Evolutionary conservation across 1,140 invertebrate species (phyloP), one percentile per base, ranked within the genome.

Genomic region (Conus ventricosus): DNA sequence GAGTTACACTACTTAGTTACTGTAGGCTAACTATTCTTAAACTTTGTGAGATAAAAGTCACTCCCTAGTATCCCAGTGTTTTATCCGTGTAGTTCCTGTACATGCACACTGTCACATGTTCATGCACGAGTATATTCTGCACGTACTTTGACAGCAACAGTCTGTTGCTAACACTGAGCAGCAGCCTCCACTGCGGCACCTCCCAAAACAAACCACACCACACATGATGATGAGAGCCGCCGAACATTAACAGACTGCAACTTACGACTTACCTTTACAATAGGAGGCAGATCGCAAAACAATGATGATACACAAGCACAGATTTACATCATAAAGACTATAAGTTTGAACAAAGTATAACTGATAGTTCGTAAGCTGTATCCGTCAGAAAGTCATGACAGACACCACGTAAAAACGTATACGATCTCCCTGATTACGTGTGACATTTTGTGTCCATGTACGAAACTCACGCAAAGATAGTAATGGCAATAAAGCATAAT

Each of bases 341-440:
- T n/a, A 71, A 71, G 20, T n/a, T 7, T 71, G 23, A 23, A n/a
- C 17, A 71, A 71, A 39, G 20, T 27, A 5, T 85, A 23, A 20
- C 67, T n/a, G 27, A 2, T 0, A 67, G 39, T 85, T 13, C 17
- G 39, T n/a, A 25, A 39, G n/a, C 25, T 54, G 20, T 78, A 25
- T 57, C 71, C 85, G 75, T 51, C 82, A 88, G 82, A 27, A 88
- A 84, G 81, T 60, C 67, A 51, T 39, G 51, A 71, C 60, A 76
- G 20, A 88, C 81, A 85, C 71, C 84, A 87, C 90, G 78, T 76
- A 51, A 67, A 85, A 87, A 20, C 85, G 75, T 20, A 78, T 71
- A 11, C 23, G 67, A 71, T 84, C 87, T 55, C 63, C 87, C 53
- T 91, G 90, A 89, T 91, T 91, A 91, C 90, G 90, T 91, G 90